A percentile compares a stretch with the other conserved stretches of the same genome.
Conservation (phyloP, 1,140 invertebrate species). For the Ylistrum balloti region DNA sequence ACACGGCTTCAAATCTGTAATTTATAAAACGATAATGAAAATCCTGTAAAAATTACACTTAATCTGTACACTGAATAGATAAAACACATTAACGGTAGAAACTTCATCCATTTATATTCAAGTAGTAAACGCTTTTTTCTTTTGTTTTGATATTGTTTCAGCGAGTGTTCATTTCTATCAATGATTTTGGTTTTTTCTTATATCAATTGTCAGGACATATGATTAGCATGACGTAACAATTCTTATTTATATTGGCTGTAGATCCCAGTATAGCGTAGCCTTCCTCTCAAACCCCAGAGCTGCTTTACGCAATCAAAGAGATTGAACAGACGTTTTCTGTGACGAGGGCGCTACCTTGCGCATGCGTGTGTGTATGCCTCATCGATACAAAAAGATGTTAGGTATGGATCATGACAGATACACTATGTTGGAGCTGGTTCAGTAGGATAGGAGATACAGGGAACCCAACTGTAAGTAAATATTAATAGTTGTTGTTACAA, state of each 20-base stretch:
- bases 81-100: too few relatives aligned
- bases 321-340: slow-evolving; percentile 25
- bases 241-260: too few relatives aligned
- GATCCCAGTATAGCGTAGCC: too few relatives aligned
- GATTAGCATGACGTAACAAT: too few relatives aligned
- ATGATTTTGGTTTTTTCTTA: too few relatives aligned
- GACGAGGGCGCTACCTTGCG: slow-evolving; percentile 10
- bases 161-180: too few relatives aligned
- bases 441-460: neutral
- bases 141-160: too few relatives aligned
- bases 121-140: too few relatives aligned
- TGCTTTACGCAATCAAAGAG: neutral
- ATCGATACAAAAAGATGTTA: slow-evolving; percentile 40
- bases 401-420: neutral
- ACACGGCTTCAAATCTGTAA: slow-evolving; percentile 11
- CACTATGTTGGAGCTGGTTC: slow-evolving; percentile 24
- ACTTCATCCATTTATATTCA: too few relatives aligned
- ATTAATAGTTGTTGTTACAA: neutral
- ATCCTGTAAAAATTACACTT: slow-evolving; percentile 44
- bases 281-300: neutral
- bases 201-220: too few relatives aligned
- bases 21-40: slow-evolving; percentile 48
- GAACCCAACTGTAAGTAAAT: neutral
- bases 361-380: slow-evolving; percentile 24
- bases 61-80: slow-evolving; percentile 47